phyloP scores from a whole-genome alignment of 2,113 vertebrate genomes.

The Smithornis capensis region DNA sequence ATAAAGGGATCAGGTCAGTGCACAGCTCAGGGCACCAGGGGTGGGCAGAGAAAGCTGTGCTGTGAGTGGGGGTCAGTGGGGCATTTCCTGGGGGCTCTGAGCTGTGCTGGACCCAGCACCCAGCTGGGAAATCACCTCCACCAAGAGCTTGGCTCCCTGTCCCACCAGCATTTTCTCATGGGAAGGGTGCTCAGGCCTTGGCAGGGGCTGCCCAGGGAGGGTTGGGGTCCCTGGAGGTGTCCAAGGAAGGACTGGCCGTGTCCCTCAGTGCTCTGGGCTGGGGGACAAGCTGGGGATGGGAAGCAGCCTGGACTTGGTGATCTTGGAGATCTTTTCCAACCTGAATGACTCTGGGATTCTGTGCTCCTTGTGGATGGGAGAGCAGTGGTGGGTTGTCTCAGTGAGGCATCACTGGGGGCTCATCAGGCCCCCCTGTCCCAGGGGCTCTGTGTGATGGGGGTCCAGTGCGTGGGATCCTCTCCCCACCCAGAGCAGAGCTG shows the following conservation, averaged over 20 bases:
- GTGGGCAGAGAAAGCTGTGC: not conserved
- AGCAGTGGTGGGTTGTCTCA: accelerated
- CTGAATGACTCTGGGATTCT: not conserved
- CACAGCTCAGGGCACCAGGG: not conserved
- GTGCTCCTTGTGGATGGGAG: not conserved
- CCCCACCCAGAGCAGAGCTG: not conserved
- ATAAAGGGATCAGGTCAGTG: not conserved
- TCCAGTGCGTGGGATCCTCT: not conserved
- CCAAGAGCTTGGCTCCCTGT: not conserved
- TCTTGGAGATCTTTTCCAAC: not conserved
- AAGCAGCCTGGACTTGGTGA: not conserved
- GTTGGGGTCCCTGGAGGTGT: not conserved
- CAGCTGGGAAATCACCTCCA: accelerated
- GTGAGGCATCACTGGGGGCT: not conserved
- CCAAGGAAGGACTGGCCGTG: accelerated
- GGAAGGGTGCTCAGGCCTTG: not conserved
- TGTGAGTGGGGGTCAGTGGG: not conserved
- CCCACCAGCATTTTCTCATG: not conserved
- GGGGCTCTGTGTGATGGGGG: not conserved
- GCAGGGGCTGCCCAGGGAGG: not conserved
- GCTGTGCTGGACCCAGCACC: accelerated
- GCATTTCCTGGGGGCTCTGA: not conserved
- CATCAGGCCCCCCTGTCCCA: accelerated
- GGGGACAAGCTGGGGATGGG: accelerated
- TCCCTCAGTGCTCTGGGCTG: not conserved